phyloP scores from a whole-genome alignment of 2,888 invertebrate genomes.

The Melipona bicolor region DNA sequence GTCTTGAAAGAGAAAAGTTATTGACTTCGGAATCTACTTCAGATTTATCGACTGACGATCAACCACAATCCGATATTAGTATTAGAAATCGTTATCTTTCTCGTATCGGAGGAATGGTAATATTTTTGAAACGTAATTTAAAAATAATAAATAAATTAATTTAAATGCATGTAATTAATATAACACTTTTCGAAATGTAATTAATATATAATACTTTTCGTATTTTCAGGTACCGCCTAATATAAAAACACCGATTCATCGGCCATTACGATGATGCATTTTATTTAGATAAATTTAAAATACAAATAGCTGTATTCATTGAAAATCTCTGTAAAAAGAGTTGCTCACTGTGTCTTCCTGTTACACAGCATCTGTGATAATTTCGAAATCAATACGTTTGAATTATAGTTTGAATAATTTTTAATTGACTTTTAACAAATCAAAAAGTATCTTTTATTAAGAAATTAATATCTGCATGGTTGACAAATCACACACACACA shows the following conservation, averaged over 20 bases:
- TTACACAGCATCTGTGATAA: conserved; percentile 79
- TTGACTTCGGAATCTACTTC: conserved; percentile 85
- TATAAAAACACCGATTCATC: conserved; percentile 66
- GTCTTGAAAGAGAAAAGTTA: conserved; percentile 85
- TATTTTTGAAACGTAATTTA: neutral
- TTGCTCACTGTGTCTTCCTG: conserved; percentile 81
- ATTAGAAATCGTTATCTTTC: conserved; percentile 87
- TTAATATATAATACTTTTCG: neutral
- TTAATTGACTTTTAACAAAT: conserved; percentile 39
- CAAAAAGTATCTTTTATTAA: conserved; percentile 33
- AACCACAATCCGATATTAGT: conserved; percentile 86
- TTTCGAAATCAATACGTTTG: conserved; percentile 59
- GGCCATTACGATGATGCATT: conserved; percentile 76
- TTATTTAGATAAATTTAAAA: conserved; percentile 60
- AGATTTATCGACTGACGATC: conserved; percentile 84
- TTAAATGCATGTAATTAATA: neutral
- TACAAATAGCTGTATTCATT: conserved; percentile 57
- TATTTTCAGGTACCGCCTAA: conserved; percentile 74
- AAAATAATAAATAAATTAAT: neutral
- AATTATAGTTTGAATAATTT: conserved; percentile 7
- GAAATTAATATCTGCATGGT: neutral
- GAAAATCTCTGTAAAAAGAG: conserved; percentile 55
- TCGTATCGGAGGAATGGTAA: conserved; percentile 87
- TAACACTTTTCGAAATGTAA: neutral
- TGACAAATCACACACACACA: conserved; percentile 9